phyloP scores from a whole-genome alignment of 2,797 vertebrate species.

The Rhodeus uyekii region DNA sequence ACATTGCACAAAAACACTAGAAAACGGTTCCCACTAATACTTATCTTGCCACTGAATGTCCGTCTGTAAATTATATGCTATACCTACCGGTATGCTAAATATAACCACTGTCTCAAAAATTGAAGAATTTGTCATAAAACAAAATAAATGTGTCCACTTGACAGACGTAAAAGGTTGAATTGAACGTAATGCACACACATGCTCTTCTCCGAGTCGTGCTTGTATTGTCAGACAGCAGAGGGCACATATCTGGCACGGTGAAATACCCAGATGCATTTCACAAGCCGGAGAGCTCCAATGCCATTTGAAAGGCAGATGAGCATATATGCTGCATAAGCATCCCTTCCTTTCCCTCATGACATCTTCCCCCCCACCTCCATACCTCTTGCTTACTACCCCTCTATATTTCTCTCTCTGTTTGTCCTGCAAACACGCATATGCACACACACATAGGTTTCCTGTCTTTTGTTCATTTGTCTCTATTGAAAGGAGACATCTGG shows the following conservation, averaged over 20 bases:
- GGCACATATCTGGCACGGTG: conserved; percentile 17
- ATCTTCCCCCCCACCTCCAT: background rate
- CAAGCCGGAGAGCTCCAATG: conserved; percentile 55
- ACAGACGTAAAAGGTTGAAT: conserved; percentile 30
- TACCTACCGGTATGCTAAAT: no score
- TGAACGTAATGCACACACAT: conserved; percentile 5
- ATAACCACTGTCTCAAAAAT: conserved; percentile 22
- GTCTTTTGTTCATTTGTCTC: conserved; percentile 57
- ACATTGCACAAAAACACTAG: background rate
- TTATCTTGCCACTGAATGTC: background rate
- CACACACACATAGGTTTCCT: conserved; percentile 20
- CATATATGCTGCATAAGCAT: conserved; percentile 41
- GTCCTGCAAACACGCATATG: conserved; percentile 37
- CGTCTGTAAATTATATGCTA: no score
- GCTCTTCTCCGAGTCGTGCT: conserved; percentile 14
- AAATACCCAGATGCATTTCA: conserved; percentile 26
- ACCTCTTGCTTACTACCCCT: background rate
- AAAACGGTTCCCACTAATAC: background rate
- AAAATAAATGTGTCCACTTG: conserved; percentile 32
- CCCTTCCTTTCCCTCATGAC: conserved; percentile 18
- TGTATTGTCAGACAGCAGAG: conserved; percentile 45
- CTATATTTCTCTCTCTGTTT: conserved; percentile 3
- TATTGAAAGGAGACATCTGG: conserved; percentile 47
- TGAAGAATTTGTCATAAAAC: conserved; percentile 15
- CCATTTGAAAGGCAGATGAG: conserved; percentile 69